Evolutionary conservation across 64 coral and sea anemone genomes (phyloP).

Genomic region (Pachyseris speciosa): DNA sequence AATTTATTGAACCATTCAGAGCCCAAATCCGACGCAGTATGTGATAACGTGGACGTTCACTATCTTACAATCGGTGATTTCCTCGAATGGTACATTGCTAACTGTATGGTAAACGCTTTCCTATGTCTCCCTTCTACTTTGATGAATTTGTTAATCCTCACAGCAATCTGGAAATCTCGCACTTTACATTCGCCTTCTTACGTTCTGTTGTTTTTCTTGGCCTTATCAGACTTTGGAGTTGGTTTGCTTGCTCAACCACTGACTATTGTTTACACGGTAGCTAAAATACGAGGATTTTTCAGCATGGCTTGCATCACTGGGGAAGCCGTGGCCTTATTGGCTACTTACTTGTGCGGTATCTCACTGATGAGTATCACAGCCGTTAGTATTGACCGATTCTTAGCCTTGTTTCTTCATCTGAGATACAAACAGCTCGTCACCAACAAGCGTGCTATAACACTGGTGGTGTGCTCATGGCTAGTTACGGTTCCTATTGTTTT

Average conservation of each 20-base stretch:
- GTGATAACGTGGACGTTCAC: not conserved
- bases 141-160: slow-evolving; percentile 38
- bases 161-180: not conserved
- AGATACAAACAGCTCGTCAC: slow-evolving; percentile 19
- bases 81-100: not conserved
- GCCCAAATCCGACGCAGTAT: not conserved
- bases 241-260: slow-evolving; percentile 9
- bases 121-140: not conserved
- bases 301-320: too few species aligned
- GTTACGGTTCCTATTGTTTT: not conserved
- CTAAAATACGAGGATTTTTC: not conserved
- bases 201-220: slow-evolving; percentile 10
- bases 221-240: slow-evolving; percentile 12
- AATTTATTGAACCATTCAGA: too few species aligned
- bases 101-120: not conserved
- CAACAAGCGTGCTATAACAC: not conserved
- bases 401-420: slow-evolving; percentile 26
- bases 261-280: not conserved
- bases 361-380: slow-evolving; percentile 34
- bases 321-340: not conserved
- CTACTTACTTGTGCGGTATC: not conserved
- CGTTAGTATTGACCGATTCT: slow-evolving; percentile 4
- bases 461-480: not conserved
- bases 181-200: slow-evolving; percentile 20
- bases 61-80: slow-evolving; percentile 11